phyloP scores from a whole-genome alignment of 2,113 vertebrate genomes.

The Phyllostomus hastatus region DNA sequence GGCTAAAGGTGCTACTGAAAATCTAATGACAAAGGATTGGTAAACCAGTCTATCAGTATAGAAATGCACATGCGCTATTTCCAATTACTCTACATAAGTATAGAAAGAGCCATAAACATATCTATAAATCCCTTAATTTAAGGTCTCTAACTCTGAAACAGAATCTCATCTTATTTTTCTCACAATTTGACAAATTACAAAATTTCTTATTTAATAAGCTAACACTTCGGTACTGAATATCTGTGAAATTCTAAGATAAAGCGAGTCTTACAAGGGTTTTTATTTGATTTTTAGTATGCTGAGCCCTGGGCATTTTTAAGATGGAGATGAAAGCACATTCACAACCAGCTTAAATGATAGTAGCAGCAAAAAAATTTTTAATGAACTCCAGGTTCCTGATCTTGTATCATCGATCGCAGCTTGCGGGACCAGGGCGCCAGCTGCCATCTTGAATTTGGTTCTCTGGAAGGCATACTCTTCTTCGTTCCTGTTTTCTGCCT shows the following conservation, averaged over 20 bases:
- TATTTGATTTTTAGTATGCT: not conserved
- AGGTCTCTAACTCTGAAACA: not conserved
- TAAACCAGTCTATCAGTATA: not conserved
- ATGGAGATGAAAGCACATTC: not conserved
- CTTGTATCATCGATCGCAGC: not conserved
- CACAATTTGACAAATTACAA: not conserved
- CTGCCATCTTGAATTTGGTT: slow-evolving; percentile 11
- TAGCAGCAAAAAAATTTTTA: not conserved
- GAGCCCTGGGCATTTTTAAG: not conserved
- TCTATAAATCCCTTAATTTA: not conserved
- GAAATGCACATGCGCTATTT: not conserved
- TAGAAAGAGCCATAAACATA: not conserved
- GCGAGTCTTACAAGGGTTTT: not conserved
- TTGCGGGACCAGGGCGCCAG: not conserved
- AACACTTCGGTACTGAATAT: not conserved
- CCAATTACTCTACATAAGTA: not conserved
- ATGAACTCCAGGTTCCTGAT: not conserved
- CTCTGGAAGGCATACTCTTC: slow-evolving; percentile 26
- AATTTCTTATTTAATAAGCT: not conserved
- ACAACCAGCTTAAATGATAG: not conserved
- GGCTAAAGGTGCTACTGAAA: not conserved
- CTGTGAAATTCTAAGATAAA: not conserved
- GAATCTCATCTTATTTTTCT: not conserved
- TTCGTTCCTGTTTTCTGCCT: slow-evolving; percentile 21
- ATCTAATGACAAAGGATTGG: not conserved